A percentile compares a stretch with the other conserved stretches of the same genome.
These are phyloP conservation scores for Nephrotoma appendiculata DNA, from an alignment of 2,888 invertebrate genomes.

Conservation along the genomic window DNA sequence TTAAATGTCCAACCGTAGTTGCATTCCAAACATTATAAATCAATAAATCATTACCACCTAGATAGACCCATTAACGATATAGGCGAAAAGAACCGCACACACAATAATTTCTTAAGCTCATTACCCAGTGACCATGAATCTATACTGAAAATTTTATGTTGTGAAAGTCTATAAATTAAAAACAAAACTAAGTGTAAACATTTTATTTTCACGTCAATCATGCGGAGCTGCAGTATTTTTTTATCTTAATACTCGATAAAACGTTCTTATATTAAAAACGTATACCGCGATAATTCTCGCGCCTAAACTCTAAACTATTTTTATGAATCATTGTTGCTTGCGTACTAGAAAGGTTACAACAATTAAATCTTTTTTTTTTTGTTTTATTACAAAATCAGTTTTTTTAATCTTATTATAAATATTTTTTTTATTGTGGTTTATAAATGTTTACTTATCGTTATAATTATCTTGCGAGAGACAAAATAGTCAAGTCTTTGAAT, in stretches of 20 bases:
- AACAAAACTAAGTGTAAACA: background rate
- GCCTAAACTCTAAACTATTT: background rate
- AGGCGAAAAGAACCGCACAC: background rate
- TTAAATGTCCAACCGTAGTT: background rate
- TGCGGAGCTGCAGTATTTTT: background rate
- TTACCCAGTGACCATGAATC: background rate
- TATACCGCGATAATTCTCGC: background rate
- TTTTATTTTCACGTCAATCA: background rate
- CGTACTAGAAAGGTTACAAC: background rate
- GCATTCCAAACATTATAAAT: background rate
- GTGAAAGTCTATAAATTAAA: background rate
- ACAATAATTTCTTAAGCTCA: background rate
- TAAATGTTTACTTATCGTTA: background rate
- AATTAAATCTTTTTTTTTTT: background rate
- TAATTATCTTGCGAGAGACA: background rate
- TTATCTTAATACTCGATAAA: background rate
- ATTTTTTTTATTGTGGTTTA: background rate
- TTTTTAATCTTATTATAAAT: background rate
- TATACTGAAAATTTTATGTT: background rate
- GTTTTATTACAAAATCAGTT: background rate
- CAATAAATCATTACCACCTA: background rate
- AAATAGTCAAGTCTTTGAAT: background rate
- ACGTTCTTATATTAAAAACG: background rate
- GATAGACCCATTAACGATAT: background rate
- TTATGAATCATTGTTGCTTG: background rate